These are phyloP conservation scores for Sylvicapra grimmia DNA, from an alignment of 2,113 vertebrate species.

Conservation along the genomic window DNA sequence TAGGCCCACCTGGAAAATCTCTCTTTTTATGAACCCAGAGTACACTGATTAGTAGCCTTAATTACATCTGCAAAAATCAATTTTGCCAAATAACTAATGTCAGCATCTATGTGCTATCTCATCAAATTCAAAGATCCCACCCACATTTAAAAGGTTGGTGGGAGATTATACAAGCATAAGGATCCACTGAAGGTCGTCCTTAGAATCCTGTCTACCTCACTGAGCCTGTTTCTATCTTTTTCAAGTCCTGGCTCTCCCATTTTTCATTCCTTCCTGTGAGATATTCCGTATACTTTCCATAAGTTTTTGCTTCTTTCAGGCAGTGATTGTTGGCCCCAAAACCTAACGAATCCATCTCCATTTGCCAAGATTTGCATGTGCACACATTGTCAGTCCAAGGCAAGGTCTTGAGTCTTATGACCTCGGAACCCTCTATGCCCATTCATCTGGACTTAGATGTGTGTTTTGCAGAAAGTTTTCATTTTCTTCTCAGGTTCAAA, in stretches of 20 bases:
- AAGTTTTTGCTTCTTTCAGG: not conserved
- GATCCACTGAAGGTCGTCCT: not conserved
- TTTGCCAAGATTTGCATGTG: not conserved
- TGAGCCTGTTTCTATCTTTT: not conserved
- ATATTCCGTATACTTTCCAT: not conserved
- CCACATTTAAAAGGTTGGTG: not conserved
- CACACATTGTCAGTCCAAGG: not conserved
- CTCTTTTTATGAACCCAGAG: not conserved
- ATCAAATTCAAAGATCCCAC: not conserved
- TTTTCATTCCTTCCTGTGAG: not conserved
- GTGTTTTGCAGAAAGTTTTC: not conserved
- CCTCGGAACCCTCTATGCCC: not conserved
- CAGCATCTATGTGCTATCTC: not conserved
- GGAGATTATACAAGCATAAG: not conserved
- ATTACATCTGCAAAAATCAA: not conserved
- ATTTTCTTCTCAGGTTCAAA: not conserved
- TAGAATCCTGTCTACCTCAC: not conserved
- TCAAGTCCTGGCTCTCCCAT: not conserved
- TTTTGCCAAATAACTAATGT: not conserved
- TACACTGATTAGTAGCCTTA: not conserved
- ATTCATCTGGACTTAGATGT: not conserved
- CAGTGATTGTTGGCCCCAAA: not conserved
- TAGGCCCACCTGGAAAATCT: not conserved
- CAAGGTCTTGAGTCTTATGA: not conserved
- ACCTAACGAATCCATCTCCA: not conserved